Evolutionary conservation across 2,113 vertebrate genomes (phyloP), one percentile per base, ranked within the genome.

Genomic region (Callospermophilus lateralis): DNA sequence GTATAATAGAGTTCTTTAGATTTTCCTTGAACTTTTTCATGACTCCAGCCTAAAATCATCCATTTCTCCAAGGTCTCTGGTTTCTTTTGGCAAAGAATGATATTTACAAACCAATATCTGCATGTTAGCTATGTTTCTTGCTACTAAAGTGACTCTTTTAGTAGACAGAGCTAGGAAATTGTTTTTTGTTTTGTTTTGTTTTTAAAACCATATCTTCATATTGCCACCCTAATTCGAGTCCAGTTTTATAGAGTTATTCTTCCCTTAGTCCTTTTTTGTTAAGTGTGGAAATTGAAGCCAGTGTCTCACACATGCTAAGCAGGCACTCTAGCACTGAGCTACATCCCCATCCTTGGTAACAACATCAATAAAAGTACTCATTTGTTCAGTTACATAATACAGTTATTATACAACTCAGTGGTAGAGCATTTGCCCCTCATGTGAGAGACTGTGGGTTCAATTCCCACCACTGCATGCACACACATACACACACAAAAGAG

Each of bases 201-300:
- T 74, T 88, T 89, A 73, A 68, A 84, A 58, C 84, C 28, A 67
- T 92, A 72, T 53, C 63, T 92, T 85, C 78, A 80, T 88, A 5
- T 77, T 80, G 55, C 63, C 84, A 72, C 45, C 65, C n/a, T 80
- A 70, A 80, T 63, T 81, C 74, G 51, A 94, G n/a, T 72, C 61
- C 6, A 92, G 1, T 94, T 94, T 34, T 13, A 9, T 28, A 79
- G 55, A 28, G 4, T 58, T 91, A 28, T 83, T 93, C 58, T 95
- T 77, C 15, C 24, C 55, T n/a, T 81, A 26, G 55, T 58, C 7
- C 55, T 58, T 58, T 58, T 58, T 58, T 58, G 20, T 58, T 58
- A 22, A 22, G 19, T 58, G 8, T 19, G 19, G 20, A 20, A 58
- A 22, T 22, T 58, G 55, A 58, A 58, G 55, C 55, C 55, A 58